phyloP scores from a whole-genome alignment of 2,113 vertebrate species.

The Argyrosomus japonicus region DNA sequence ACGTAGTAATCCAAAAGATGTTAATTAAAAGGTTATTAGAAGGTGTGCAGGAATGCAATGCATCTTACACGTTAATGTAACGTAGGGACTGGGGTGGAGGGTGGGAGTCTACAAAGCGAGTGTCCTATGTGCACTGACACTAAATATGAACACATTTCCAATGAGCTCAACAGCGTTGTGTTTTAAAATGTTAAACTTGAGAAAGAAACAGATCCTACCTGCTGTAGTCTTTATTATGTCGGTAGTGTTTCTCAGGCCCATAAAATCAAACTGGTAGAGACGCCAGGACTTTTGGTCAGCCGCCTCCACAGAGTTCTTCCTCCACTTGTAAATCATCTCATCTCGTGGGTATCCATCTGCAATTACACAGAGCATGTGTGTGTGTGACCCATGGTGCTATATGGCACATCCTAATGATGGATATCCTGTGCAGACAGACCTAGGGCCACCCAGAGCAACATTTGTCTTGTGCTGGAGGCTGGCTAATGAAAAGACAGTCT shows the following conservation, averaged over 20 bases:
- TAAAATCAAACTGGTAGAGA: slow-evolving; percentile 98
- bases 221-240: slow-evolving; percentile 91
- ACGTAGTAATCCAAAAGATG: too few relatives aligned
- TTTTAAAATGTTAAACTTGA: not conserved
- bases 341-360: slow-evolving; percentile 96
- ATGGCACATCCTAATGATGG: slow-evolving; percentile 67
- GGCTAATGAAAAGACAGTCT: slow-evolving; percentile 77
- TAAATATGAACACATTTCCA: too few relatives aligned
- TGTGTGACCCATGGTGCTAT: slow-evolving; percentile 52
- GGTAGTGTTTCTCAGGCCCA: slow-evolving; percentile 95
- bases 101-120: too few relatives aligned
- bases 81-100: too few relatives aligned
- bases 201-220: slow-evolving; percentile 81
- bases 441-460: slow-evolving; percentile 53
- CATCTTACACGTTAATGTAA: too few relatives aligned
- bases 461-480: slow-evolving; percentile 64
- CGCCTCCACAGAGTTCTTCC: slow-evolving; percentile 94
- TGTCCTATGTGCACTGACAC: too few relatives aligned
- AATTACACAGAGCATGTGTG: slow-evolving; percentile 77
- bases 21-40: too few relatives aligned
- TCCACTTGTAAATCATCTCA: slow-evolving; percentile 98
- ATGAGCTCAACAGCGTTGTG: too few relatives aligned
- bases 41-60: too few relatives aligned
- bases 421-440: slow-evolving; percentile 58
- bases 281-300: slow-evolving; percentile 96